phyloP scores from a whole-genome alignment of 2,888 invertebrate genomes.

The Philereme vetulata region DNA sequence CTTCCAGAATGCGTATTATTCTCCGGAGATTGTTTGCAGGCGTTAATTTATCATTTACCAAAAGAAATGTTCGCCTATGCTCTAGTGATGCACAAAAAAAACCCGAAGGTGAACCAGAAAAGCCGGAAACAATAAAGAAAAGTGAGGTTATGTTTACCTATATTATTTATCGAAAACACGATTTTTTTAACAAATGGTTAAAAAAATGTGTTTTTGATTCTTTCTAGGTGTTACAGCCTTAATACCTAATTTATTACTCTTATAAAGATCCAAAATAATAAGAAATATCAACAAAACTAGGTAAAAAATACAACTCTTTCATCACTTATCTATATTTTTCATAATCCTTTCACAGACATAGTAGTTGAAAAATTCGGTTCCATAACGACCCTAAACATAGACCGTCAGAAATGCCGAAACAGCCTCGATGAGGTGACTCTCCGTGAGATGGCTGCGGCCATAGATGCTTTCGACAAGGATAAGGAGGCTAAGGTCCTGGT shows the following conservation, averaged over 20 bases:
- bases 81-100: slow-evolving; percentile 58
- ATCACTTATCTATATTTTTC: too few species aligned
- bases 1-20: slow-evolving; percentile 65
- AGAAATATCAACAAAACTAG: too few species aligned
- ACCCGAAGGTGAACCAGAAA: slow-evolving; percentile 51
- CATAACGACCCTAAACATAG: slow-evolving; percentile 93
- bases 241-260: too few species aligned
- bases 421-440: slow-evolving; percentile 90
- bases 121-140: slow-evolving; percentile 64
- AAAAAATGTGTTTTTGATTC: too few species aligned
- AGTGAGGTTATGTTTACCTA: slow-evolving; percentile 61
- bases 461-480: slow-evolving; percentile 92
- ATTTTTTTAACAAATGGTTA: too few species aligned
- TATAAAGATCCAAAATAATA: too few species aligned
- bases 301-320: too few species aligned
- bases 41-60: slow-evolving; percentile 46
- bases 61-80: slow-evolving; percentile 48
- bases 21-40: slow-evolving; percentile 53
- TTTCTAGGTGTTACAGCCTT: too few species aligned
- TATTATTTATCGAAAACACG: neutral
- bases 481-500: slow-evolving; percentile 88
- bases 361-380: slow-evolving; percentile 85
- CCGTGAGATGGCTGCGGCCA: slow-evolving; percentile 86
- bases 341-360: slow-evolving; percentile 56
- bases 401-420: slow-evolving; percentile 92